Percentiles rank a stretch among this genome's conserved stretches.
Evolutionary conservation across 2,113 vertebrate species (phyloP).

Genomic region (Platycercus adscitus): DNA sequence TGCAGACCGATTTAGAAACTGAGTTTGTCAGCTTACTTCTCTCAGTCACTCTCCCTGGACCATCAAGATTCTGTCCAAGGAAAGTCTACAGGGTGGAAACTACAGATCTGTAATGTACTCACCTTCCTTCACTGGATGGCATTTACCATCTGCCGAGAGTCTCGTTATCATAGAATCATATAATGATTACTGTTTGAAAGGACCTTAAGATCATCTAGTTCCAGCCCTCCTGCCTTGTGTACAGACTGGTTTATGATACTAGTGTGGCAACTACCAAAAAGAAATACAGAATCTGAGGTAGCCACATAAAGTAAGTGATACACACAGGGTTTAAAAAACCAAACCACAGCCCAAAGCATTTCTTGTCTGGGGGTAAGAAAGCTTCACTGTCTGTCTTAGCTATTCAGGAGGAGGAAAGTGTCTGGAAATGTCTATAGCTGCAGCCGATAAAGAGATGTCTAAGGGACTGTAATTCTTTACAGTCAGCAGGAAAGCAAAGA

Average conservation of each 20-base stretch:
- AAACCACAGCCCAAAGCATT: not conserved
- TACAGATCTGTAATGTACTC: not conserved
- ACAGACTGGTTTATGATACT: not conserved
- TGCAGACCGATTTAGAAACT: not conserved
- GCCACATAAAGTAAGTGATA: not conserved
- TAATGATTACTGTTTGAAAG: not conserved
- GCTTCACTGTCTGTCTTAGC: not conserved
- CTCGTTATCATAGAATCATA: not conserved
- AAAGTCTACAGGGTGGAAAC: not conserved
- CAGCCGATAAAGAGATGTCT: not conserved
- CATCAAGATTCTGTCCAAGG: not conserved
- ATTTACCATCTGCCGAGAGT: not conserved
- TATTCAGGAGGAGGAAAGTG: not conserved
- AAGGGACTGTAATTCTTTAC: not conserved
- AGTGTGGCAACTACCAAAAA: not conserved
- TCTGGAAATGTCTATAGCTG: not conserved
- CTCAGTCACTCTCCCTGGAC: not conserved
- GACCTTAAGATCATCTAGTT: not conserved
- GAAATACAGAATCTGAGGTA: not conserved
- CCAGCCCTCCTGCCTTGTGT: not conserved
- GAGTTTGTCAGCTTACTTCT: not conserved
- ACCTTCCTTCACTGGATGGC: not conserved
- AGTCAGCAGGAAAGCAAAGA: not conserved
- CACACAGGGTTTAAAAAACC: not conserved
- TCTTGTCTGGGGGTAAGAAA: rapidly evolving